phyloP scores from a whole-genome alignment of 1,140 invertebrate genomes.

The Zaprionus inermis region DNA sequence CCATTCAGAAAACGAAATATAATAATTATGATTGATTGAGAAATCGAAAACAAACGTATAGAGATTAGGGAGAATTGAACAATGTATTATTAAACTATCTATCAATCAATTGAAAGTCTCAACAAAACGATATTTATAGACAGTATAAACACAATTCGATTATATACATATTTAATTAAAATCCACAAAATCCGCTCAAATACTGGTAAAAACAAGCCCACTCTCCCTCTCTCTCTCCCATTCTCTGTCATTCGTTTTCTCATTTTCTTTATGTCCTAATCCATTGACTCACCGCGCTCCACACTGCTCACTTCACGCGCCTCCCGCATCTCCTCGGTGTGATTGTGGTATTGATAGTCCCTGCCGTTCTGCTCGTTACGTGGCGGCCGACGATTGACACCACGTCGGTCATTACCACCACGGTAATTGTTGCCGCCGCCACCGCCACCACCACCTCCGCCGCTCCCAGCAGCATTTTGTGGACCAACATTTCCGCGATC shows the following conservation, averaged over 20 bases:
- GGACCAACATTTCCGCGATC: slow-evolving; percentile 56
- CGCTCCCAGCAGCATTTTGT: slow-evolving; percentile 48
- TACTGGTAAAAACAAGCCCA: not conserved
- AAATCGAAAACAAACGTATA: slow-evolving; percentile 16
- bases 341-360: slow-evolving; percentile 78
- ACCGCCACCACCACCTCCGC: slow-evolving; percentile 55
- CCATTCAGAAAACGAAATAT: not conserved
- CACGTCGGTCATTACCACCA: slow-evolving; percentile 63
- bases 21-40: not conserved
- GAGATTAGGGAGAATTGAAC: not conserved
- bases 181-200: not conserved
- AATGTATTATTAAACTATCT: slow-evolving; percentile 6
- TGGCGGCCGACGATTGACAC: slow-evolving; percentile 68
- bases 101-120: not conserved
- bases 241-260: not conserved
- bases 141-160: not conserved
- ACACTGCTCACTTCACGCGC: slow-evolving; percentile 81
- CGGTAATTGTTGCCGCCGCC: slow-evolving; percentile 69
- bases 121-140: not conserved
- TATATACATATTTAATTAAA: not conserved
- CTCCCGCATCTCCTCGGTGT: slow-evolving; percentile 79
- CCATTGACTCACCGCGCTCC: slow-evolving; percentile 77
- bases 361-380: slow-evolving; percentile 76
- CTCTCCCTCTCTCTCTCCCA: not conserved
- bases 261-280: slow-evolving; percentile 35